Conservation (phyloP, 1,140 invertebrate species). For the Drosophila carrolli region DNA sequence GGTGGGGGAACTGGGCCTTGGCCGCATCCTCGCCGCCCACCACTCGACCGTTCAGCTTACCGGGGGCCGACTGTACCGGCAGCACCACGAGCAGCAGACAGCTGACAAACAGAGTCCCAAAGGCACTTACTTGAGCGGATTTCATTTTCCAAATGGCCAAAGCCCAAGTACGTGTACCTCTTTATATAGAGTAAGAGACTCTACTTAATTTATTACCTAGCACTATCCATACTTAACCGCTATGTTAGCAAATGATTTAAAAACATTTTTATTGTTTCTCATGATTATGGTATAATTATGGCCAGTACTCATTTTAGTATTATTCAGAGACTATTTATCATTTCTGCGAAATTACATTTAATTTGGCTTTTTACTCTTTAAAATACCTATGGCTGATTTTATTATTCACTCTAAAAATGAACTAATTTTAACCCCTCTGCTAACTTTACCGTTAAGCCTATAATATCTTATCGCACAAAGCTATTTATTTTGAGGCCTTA, state of each 20-base stretch:
- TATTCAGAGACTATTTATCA: too few species aligned
- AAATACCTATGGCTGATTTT: too few species aligned
- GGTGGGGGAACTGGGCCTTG: constrained; percentile 84
- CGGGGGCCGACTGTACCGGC: constrained; percentile 41
- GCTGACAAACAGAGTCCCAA: not conserved
- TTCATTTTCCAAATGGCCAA: constrained; percentile 29
- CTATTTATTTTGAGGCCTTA: constrained; percentile 17
- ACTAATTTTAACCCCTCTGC: not conserved
- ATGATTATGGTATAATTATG: too few species aligned
- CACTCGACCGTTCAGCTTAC: constrained; percentile 63
- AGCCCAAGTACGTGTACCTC: not conserved
- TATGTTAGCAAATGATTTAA: not conserved
- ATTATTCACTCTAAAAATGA: too few species aligned
- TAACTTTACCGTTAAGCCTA: not conserved
- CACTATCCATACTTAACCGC: not conserved
- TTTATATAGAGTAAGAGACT: constrained; percentile 11
- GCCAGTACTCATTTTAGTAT: too few species aligned
- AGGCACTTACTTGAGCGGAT: not conserved
- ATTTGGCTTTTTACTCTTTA: too few species aligned
- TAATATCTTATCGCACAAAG: constrained; percentile 17
- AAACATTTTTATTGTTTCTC: too few species aligned
- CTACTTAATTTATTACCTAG: constrained; percentile 14
- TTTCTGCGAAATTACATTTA: too few species aligned
- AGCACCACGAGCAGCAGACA: constrained; percentile 5
- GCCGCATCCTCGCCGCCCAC: constrained; percentile 85